A percentile compares a stretch with the other conserved stretches of the same genome.
phyloP scores from a whole-genome alignment of 2,113 vertebrate species.

The Suricata suricatta region DNA sequence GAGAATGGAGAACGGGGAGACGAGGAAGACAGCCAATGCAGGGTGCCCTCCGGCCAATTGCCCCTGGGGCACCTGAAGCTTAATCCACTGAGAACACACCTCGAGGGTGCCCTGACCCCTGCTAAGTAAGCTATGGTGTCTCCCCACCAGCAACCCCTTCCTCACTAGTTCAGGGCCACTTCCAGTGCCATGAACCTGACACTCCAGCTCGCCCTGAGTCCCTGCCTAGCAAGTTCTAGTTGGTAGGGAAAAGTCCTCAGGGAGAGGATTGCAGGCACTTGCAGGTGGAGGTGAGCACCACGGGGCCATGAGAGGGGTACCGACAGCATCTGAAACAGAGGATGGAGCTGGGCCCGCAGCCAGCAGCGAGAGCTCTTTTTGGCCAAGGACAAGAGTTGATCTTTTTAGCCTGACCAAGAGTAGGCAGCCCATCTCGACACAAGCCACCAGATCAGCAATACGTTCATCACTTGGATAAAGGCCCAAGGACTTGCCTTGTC shows the following conservation, averaged over 20 bases:
- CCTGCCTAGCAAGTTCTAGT: background rate
- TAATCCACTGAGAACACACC: fast-evolving
- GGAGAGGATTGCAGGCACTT: background rate
- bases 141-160: fast-evolving
- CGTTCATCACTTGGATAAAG: background rate
- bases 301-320: background rate
- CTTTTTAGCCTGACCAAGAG: background rate
- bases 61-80: no score
- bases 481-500: background rate
- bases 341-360: background rate
- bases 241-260: background rate
- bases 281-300: background rate
- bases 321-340: background rate
- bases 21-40: background rate
- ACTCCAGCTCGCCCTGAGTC: no score
- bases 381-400: background rate
- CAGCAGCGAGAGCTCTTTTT: background rate
- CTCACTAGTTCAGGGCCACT: background rate
- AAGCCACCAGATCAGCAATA: background rate
- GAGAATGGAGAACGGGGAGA: background rate
- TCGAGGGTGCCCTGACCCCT: fast-evolving
- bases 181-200: background rate
- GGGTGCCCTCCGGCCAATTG: background rate
- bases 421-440: background rate
- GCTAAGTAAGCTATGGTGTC: background rate